phyloP scores from a whole-genome alignment of 2,888 invertebrate species.

The Scrobipalpa atriplicella region DNA sequence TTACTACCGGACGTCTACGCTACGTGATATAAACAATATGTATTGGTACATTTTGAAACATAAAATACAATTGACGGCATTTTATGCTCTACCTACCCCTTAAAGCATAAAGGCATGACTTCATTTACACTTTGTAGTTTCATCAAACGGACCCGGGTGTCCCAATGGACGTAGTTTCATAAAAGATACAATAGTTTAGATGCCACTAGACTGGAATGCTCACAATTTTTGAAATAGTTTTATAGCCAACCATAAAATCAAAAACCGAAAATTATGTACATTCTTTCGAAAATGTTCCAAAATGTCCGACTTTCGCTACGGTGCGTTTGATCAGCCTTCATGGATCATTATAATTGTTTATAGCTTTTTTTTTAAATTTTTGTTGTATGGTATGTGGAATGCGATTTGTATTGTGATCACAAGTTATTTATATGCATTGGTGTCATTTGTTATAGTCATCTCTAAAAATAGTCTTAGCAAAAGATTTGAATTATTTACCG shows the following conservation, averaged over 20 bases:
- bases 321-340: conserved; percentile 19
- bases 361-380: conserved; percentile 11
- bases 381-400: conserved; percentile 12
- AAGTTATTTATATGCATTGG: not conserved
- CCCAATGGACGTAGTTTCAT: not conserved
- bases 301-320: not conserved
- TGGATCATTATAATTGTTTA: conserved; percentile 17
- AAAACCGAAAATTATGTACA: conserved; percentile 10
- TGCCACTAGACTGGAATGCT: conserved; percentile 5
- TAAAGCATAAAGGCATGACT: no score
- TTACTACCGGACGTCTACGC: no score
- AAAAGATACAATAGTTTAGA: not conserved
- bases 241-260: not conserved
- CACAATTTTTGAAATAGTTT: not conserved
- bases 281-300: conserved; percentile 2
- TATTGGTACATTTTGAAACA: no score
- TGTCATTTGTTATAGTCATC: not conserved
- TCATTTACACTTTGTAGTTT: not conserved
- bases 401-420: conserved; percentile 4
- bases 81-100: no score
- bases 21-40: no score
- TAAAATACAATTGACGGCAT: no score
- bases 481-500: not conserved
- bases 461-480: not conserved
- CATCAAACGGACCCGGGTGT: not conserved